A percentile compares a stretch with the other conserved stretches of the same genome.
Evolutionary conservation across 2,113 vertebrate genomes (phyloP).

Genomic region (Procavia capensis): DNA sequence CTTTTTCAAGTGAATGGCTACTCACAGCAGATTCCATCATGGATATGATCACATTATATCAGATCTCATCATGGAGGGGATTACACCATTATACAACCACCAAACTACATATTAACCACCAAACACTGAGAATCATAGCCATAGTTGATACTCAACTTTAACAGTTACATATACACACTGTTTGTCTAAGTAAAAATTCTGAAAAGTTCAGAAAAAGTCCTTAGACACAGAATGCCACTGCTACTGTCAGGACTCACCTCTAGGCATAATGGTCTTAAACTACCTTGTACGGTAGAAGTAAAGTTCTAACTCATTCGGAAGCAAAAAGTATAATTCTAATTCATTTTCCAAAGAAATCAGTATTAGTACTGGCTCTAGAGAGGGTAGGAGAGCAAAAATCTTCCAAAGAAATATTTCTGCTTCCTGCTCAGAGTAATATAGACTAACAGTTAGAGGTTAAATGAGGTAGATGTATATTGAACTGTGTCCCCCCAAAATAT

Average conservation of each 20-base stretch:
- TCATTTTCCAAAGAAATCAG: background rate
- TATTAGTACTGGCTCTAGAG: background rate
- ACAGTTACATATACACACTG: background rate
- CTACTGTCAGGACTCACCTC: background rate
- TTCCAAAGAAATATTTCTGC: conserved; percentile 49
- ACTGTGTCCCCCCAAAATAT: background rate
- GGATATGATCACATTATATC: no score
- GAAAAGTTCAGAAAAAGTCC: background rate
- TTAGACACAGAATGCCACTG: background rate
- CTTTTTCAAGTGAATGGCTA: no score
- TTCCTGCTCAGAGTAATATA: background rate
- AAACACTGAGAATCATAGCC: no score
- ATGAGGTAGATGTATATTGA: background rate
- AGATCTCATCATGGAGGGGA: no score
- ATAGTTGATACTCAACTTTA: no score
- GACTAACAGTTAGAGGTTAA: background rate
- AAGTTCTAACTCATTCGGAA: conserved; percentile 43
- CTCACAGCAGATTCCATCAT: no score
- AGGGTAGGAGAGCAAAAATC: background rate
- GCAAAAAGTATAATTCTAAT: no score
- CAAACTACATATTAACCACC: no score
- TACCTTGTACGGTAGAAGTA: background rate
- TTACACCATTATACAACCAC: no score
- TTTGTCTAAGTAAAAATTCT: background rate
- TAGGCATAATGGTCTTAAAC: background rate